These are phyloP conservation scores for Chloebia gouldiae DNA, from an alignment of 2,113 vertebrate species.

Conservation along the genomic window DNA sequence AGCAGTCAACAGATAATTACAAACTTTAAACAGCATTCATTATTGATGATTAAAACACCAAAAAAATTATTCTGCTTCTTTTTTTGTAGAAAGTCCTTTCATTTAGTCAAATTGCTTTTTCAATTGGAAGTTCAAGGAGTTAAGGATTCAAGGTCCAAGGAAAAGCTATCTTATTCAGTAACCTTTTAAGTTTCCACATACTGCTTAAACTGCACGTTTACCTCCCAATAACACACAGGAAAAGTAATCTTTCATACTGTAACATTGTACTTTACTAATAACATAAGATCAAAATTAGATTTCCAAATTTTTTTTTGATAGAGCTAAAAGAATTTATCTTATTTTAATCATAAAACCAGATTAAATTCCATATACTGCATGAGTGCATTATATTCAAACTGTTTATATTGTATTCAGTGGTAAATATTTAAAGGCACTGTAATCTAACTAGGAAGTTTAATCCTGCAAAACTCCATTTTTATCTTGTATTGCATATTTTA, in stretches of 20 bases:
- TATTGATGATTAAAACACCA: not conserved
- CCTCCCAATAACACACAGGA: not conserved
- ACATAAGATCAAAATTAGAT: not conserved
- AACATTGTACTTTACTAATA: not conserved
- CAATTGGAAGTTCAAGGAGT: not conserved
- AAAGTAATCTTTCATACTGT: not conserved
- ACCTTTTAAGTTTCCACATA: not conserved
- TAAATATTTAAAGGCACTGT: not conserved
- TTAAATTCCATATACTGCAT: not conserved
- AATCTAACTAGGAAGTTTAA: not conserved
- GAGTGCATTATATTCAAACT: not conserved
- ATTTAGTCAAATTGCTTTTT: not conserved
- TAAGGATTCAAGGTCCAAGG: not conserved
- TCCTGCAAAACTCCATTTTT: not conserved
- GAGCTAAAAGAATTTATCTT: not conserved
- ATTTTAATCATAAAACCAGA: not conserved
- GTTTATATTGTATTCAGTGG: not conserved
- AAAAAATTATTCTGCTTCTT: not conserved
- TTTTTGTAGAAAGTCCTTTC: not conserved
- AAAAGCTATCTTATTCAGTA: not conserved
- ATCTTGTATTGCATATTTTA: not conserved
- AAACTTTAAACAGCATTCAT: not conserved
- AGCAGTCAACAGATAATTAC: not conserved
- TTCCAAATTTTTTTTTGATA: not conserved
- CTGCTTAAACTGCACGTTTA: not conserved